Base-by-base conservation (phyloP, 2,888 invertebrate genomes). In the Agonopterix heracliana region DNA sequence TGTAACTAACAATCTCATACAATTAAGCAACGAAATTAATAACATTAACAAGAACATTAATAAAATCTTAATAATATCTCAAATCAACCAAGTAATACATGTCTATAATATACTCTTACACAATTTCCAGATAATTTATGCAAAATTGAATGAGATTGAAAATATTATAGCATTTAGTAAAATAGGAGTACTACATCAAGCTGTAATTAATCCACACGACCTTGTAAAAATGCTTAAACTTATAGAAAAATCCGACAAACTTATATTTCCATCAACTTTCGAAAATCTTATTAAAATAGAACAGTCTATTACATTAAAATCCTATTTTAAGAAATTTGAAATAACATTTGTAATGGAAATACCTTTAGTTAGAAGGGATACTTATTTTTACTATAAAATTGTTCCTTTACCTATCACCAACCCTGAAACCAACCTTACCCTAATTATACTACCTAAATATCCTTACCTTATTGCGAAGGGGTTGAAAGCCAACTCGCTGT, bases 401-500 rank as follows among this genome's bases (percentile, higher is more conserved):
- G 41, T 54, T 34, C 52, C 53, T 8, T 47, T 55, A 44, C 54
- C 54, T 34, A 36, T 53, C 9, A 44, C 43, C 49, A 34, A 48
- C 17, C n/a, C 14, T 13, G 8, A n/a, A 3, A 35, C 46, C 41
- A 45, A 53, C 44, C 48, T 46, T 44, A 53, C 50, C 38, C 36
- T 26, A 10, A 50, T 53, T 3, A 50, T 57, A 9, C 35, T 53
- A 12, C 52, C 54, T 44, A 53, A 57, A 50, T 54, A 55, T 42
- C 54, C 51, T 35, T 57, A 50, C 52, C 50, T 59, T 44, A 45
- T 59, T 26, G 53, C 52, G 41, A 59, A 55, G 48, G 51, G 54
- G 36, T 50, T 42, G 42, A 52, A 53, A 48, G 45, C 47, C 7
- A 44, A 46, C 14, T 49, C 56, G 12, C 46, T 59, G 14, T 36